phyloP scores from a whole-genome alignment of 2,797 vertebrate genomes.

The Microcaecilia unicolor region DNA sequence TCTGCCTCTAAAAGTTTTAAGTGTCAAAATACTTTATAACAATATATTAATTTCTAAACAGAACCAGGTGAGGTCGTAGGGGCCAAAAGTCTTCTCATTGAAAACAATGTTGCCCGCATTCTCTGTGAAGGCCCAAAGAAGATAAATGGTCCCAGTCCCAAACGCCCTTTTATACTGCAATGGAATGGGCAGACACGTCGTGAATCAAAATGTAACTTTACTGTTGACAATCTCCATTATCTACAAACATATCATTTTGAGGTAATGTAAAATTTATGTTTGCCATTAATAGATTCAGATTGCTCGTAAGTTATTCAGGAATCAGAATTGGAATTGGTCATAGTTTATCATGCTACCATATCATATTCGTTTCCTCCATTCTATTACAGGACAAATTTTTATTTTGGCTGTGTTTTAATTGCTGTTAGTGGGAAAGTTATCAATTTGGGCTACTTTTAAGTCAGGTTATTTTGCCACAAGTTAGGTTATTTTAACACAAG shows the following conservation, averaged over 20 bases:
- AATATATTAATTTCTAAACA: not conserved
- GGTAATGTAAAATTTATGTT: slow-evolving; percentile 30
- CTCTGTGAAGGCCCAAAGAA: rapidly evolving
- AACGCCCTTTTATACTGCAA: rapidly evolving
- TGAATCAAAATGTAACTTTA: rapidly evolving
- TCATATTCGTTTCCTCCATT: no score
- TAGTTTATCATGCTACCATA: no score
- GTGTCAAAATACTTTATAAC: no score
- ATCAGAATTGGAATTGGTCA: no score
- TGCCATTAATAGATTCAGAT: not conserved
- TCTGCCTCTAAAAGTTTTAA: no score
- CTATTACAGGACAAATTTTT: no score
- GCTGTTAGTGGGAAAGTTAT: no score
- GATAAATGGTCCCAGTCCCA: not conserved
- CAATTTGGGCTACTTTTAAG: no score
- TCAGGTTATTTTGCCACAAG: no score
- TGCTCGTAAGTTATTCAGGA: no score
- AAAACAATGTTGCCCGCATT: not conserved
- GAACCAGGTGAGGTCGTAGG: rapidly evolving
- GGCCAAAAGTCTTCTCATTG: rapidly evolving
- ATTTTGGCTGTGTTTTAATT: no score
- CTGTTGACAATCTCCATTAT: slow-evolving; percentile 35
- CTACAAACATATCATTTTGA: slow-evolving; percentile 11
- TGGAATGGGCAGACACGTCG: rapidly evolving
- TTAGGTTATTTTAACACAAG: no score